Evolutionary conservation across 2,113 vertebrate genomes (phyloP).

Genomic region (Lynx canadensis): DNA sequence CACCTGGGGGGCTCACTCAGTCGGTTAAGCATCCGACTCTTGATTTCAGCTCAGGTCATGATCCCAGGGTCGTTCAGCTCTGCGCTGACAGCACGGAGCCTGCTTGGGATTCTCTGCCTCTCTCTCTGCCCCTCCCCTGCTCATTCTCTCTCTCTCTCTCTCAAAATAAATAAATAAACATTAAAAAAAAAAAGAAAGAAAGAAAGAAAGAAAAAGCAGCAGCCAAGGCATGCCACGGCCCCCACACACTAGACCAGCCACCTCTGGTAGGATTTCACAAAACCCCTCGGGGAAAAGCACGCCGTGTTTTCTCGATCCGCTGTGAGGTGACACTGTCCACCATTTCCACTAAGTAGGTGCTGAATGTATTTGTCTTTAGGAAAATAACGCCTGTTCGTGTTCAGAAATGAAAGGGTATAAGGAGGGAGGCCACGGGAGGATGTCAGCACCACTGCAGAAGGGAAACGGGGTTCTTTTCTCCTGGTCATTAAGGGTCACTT

Average conservation of each 20-base stretch:
- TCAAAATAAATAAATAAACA: too few species aligned
- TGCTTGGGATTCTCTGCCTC: too few species aligned
- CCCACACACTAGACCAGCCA: fast-evolving
- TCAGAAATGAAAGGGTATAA: neutral
- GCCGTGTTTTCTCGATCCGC: fast-evolving
- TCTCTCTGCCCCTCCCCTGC: too few species aligned
- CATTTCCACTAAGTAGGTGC: neutral
- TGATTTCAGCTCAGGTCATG: too few species aligned
- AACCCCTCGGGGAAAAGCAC: fast-evolving
- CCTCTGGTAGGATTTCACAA: neutral
- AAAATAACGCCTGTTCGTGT: neutral
- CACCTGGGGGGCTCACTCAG: too few species aligned
- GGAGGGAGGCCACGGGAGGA: too few species aligned
- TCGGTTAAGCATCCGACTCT: too few species aligned
- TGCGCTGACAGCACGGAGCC: too few species aligned
- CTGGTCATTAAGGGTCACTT: neutral
- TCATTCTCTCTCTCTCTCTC: too few species aligned
- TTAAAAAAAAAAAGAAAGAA: too few species aligned
- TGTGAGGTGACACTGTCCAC: neutral
- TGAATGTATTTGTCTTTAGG: neutral
- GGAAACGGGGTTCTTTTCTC: fast-evolving
- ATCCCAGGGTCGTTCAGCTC: too few species aligned
- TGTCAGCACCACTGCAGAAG: neutral
- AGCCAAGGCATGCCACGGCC: fast-evolving
- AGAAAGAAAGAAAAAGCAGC: too few species aligned